Percentiles rank a stretch among this genome's conserved stretches.
Conservation (phyloP, 2,113 vertebrate genomes). For the Solea senegalensis region DNA sequence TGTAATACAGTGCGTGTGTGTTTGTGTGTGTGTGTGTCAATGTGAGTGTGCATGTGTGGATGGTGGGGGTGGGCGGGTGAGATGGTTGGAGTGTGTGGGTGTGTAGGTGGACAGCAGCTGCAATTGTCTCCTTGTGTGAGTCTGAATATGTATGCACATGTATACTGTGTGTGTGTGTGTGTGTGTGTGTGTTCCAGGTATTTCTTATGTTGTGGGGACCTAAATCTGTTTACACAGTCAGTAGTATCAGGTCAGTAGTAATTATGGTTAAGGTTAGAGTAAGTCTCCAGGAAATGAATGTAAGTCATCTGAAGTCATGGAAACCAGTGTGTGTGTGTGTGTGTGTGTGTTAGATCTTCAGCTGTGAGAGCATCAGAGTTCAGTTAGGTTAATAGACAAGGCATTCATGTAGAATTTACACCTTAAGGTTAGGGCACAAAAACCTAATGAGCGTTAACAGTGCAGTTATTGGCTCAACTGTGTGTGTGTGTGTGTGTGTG, state of each 20-base stretch:
- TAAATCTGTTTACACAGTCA: too few relatives aligned
- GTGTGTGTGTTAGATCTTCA: constrained; percentile 22
- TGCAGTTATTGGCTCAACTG: constrained; percentile 45
- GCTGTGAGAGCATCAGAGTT: constrained; percentile 52
- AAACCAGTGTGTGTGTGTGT: constrained; percentile 9
- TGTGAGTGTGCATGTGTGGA: constrained; percentile 14
- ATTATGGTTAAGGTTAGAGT: not conserved
- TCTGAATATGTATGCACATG: constrained; percentile 34
- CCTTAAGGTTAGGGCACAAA: constrained; percentile 69
- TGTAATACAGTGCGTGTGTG: constrained; percentile 45
- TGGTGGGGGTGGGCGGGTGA: not conserved
- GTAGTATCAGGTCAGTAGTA: too few relatives aligned
- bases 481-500: constrained; percentile 43
- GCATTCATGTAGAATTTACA: constrained; percentile 81
- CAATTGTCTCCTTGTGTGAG: constrained; percentile 21
- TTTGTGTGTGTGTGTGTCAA: constrained; percentile 34
- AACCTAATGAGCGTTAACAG: constrained; percentile 32
- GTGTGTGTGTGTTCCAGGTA: not conserved
- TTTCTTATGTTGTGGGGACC: not conserved
- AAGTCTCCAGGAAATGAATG: too few relatives aligned
- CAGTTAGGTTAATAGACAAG: constrained; percentile 63
- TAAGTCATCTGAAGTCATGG: too few relatives aligned
- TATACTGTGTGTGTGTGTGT: not conserved
- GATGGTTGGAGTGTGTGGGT: constrained; percentile 58
- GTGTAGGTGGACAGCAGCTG: constrained; percentile 67